Evolutionary conservation across 2,888 invertebrate genomes (phyloP).

Genomic region (Pachliopta kotzebuea): DNA sequence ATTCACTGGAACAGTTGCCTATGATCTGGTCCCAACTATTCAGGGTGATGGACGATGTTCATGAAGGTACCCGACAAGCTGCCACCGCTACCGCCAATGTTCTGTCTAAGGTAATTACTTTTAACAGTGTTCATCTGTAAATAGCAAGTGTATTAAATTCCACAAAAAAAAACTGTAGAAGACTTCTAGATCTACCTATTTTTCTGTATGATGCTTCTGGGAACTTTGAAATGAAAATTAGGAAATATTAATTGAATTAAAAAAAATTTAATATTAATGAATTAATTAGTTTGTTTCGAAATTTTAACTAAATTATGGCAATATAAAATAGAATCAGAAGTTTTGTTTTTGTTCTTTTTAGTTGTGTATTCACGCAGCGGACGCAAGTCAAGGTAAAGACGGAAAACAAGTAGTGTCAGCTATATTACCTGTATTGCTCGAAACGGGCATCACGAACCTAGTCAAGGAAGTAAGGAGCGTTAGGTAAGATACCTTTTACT

Average conservation of each 20-base stretch:
- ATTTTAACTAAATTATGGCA: too few species aligned
- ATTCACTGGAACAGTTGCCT: slow-evolving; percentile 66
- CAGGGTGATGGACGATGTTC: slow-evolving; percentile 96
- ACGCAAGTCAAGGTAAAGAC: slow-evolving; percentile 85
- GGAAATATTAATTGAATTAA: too few species aligned
- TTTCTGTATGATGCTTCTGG: too few species aligned
- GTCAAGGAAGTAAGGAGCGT: slow-evolving; percentile 89
- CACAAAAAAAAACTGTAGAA: too few species aligned
- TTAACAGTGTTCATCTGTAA: background rate
- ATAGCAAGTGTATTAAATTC: too few species aligned
- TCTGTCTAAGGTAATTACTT: slow-evolving; percentile 83
- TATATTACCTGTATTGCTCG: slow-evolving; percentile 90
- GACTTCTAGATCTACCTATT: too few species aligned
- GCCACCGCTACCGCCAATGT: slow-evolving; percentile 86
- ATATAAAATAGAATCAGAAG: too few species aligned
- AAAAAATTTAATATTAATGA: too few species aligned
- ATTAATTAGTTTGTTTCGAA: too few species aligned
- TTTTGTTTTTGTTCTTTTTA: slow-evolving; percentile 45
- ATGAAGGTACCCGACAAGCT: slow-evolving; percentile 90
- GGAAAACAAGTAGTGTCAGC: slow-evolving; percentile 86
- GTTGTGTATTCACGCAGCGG: slow-evolving; percentile 87
- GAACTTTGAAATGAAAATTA: too few species aligned
- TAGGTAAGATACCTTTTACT: slow-evolving; percentile 77
- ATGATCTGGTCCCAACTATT: slow-evolving; percentile 91
- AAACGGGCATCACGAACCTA: slow-evolving; percentile 88